Base-by-base conservation (phyloP, 2,888 invertebrate genomes). In the Ariolimax columbianus region DNA sequence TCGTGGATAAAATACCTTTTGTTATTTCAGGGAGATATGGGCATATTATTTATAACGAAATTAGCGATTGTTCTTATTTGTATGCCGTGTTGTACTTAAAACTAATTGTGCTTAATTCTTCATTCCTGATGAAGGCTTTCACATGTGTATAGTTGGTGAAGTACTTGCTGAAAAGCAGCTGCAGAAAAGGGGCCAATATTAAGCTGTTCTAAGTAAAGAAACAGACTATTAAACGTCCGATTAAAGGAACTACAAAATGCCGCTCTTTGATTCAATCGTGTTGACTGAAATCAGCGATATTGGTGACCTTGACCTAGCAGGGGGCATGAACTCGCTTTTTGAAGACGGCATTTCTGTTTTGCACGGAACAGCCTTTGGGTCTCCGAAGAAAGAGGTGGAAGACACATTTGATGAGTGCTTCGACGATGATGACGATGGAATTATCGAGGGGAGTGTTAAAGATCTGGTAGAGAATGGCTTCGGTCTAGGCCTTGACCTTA, bases 211-310 rank as follows among this genome's bases (percentile, higher is more conserved):
- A 26, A 33, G 6, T 7, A 3, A 11, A 55, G 23, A 55, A 3
- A 55, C 3, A 3, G 23, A 6, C 17, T 14, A 23, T 19, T 7
- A 23, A 23, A 17, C 6, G 17, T 55, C 2, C 19, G 6, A 3
- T 17, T 55, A 17, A 1, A 33, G 3, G 30, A 7, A 9, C 36
- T 23, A 26, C 2, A 40, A 19, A 1, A 83, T 83, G 83, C 83
- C 83, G 11, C 59, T 78, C 11, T 78, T 83, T 40, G 83, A 83
- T 51, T 83, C 83, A 6, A 51, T 83, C 30, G 83, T 83, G 19
- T 70, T 83, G 70, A 83, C 72, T 9, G 83, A 83, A n/a, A 68
- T 83, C 40, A 77, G 43, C 36, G 83, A 83, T 72, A 68, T 83
- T 23, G 78, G 66, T 11, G 83, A 78, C 55, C 47, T 83, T 40